phyloP scores from a whole-genome alignment of 2,888 invertebrate species.

The Epinotia brunnichana region DNA sequence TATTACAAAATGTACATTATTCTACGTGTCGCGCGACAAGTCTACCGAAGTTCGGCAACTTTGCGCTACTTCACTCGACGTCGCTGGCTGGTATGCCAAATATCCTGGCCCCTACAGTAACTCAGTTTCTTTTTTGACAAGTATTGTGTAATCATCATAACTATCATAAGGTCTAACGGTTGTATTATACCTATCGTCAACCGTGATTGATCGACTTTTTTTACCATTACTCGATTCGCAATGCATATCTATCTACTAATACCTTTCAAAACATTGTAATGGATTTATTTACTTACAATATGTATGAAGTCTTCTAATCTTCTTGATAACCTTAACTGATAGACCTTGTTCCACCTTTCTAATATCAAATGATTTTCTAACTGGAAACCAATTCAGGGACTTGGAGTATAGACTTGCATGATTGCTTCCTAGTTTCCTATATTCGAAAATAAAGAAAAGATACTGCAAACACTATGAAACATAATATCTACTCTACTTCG shows the following conservation, averaged over 20 bases:
- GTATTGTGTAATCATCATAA: neutral
- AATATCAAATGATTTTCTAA: conserved; percentile 3
- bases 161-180: neutral
- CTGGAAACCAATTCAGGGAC: neutral
- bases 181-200: neutral
- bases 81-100: too few species aligned
- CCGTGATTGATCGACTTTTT: neutral
- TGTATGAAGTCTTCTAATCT: conserved; percentile 5
- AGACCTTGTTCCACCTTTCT: conserved; percentile 1
- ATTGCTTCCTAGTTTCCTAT: neutral
- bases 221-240: conserved; percentile 3
- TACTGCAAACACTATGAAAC: neutral
- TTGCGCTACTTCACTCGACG: too few species aligned
- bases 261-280: conserved; percentile 5
- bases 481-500: neutral
- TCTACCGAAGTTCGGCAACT: too few species aligned
- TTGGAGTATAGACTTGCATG: neutral
- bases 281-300: conserved; percentile 14
- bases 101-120: too few species aligned
- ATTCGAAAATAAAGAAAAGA: neutral
- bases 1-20: too few species aligned
- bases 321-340: conserved; percentile 2
- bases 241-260: neutral
- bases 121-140: neutral
- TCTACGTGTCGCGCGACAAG: too few species aligned